These are phyloP conservation scores for Alca torda DNA, from an alignment of 2,797 vertebrate genomes.

Conservation along the genomic window DNA sequence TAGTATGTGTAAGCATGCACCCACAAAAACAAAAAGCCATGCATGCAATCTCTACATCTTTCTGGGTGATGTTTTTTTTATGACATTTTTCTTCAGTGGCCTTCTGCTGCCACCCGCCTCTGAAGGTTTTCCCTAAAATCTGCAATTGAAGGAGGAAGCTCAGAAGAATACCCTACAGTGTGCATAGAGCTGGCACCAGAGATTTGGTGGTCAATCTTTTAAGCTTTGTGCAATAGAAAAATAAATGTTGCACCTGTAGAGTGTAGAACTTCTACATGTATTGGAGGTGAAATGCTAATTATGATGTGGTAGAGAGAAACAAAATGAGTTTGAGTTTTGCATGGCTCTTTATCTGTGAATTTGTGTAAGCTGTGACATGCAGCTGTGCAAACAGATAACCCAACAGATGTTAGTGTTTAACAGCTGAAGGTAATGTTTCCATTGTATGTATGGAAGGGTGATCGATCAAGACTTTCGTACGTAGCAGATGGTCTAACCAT, in stretches of 20 bases:
- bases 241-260: neutral
- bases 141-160: neutral
- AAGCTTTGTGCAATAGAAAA: neutral
- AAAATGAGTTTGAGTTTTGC: neutral
- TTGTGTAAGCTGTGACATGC: neutral
- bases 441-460: neutral
- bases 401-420: neutral
- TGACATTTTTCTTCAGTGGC: neutral
- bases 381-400: neutral
- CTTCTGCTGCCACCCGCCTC: conserved; percentile 10
- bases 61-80: neutral
- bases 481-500: too few species aligned
- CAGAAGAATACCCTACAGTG: neutral
- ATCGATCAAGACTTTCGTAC: rapidly evolving
- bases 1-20: neutral
- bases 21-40: neutral
- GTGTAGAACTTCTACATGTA: neutral
- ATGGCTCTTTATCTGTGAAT: neutral
- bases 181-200: neutral
- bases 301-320: neutral
- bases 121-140: neutral
- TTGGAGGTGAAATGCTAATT: neutral
- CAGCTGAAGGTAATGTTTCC: neutral
- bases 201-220: neutral
- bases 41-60: neutral